Evolutionary conservation across 2,113 vertebrate species (phyloP).

Genomic region (Odontophorus gujanensis): DNA sequence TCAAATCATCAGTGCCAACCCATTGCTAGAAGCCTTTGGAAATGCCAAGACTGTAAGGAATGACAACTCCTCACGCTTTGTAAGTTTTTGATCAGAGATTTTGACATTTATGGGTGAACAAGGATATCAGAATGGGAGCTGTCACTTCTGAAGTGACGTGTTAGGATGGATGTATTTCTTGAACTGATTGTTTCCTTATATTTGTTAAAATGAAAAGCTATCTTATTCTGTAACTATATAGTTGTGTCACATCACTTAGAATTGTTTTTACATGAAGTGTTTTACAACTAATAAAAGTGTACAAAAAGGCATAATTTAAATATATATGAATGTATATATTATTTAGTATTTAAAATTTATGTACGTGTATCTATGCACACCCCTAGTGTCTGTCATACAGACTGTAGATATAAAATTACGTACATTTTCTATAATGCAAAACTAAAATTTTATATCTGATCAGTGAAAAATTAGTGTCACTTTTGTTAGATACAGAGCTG

Average conservation of each 20-base stretch:
- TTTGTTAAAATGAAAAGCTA: background rate
- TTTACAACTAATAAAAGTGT: background rate
- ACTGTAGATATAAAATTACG: background rate
- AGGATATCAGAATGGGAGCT: background rate
- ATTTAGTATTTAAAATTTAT: background rate
- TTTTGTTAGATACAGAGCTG: background rate
- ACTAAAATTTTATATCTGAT: background rate
- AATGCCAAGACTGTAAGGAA: slow-evolving; percentile 82
- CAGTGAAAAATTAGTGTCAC: background rate
- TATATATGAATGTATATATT: background rate
- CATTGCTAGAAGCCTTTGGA: background rate
- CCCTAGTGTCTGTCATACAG: background rate
- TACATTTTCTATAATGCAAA: background rate
- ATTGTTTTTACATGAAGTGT: background rate
- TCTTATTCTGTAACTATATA: background rate
- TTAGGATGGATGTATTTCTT: background rate
- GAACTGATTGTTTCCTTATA: background rate
- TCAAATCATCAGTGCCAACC: slow-evolving; percentile 4
- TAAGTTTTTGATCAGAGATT: slow-evolving; percentile 26
- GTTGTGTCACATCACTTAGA: background rate
- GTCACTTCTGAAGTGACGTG: background rate
- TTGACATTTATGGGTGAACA: background rate
- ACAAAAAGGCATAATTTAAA: background rate
- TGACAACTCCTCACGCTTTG: slow-evolving; percentile 82
- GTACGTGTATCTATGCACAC: no score